Base-by-base conservation (phyloP, 2,797 vertebrate species). In the Onychomys torridus region DNA sequence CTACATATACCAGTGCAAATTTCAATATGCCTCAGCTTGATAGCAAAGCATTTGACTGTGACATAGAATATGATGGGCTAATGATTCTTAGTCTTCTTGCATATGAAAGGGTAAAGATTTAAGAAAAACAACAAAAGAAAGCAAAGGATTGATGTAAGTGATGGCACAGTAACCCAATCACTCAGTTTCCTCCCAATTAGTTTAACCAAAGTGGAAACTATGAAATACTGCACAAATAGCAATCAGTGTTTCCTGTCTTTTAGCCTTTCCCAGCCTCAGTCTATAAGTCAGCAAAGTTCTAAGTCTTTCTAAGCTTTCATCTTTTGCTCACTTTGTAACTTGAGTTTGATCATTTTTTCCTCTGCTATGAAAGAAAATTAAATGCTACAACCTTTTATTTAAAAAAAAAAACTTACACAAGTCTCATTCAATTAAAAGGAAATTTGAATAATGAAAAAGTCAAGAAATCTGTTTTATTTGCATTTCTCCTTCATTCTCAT, bases 171-270 rank as follows among this genome's bases (percentile, higher is more conserved):
- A 96, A 97, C 95, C 59, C 95, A 93, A 95, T 97, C 94, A 85
- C 89, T 96, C 77, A 73, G 86, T 95, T 97, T 97, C 95, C 95
- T 97, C 97, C 94, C 92, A 96, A 93, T 97, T 97, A 83, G 90
- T 92, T 95, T 96, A 97, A 97, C 89, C 95, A 94, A 95, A 97
- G 87, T 97, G 97, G 97, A 97, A 97, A 96, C 76, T 98, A 27
- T 97, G 95, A 97, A 96, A 84, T 73, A 65, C 23, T 91, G 40
- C 43, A 91, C 81, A 96, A 97, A 96, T 79, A 89, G 96, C 89
- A 93, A 95, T 93, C 95, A 75, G 91, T 65, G 93, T 94, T 96
- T 97, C 95, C 52, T 97, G 93, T 61, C 95, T 95, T 95, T 92
- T 87, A 91, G 88, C 93, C 55, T 77, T 81, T 67, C 85, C 59